Evolutionary conservation across 2,888 invertebrate species (phyloP), one percentile per base, ranked within the genome.

Genomic region (Thecocarcelia acutangulata): DNA sequence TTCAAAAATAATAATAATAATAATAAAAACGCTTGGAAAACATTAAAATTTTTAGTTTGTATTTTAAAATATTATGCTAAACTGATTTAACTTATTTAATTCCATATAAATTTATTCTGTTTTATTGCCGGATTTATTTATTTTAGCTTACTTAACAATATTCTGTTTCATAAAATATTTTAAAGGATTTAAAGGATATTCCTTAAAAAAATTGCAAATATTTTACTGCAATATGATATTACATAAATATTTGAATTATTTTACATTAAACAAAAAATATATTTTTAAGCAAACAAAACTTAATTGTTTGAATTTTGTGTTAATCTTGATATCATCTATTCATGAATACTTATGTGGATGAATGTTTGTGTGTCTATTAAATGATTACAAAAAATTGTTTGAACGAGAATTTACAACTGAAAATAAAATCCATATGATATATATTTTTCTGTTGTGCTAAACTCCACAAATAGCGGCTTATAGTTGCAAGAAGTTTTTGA

Each of bases 221-320:
- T 56, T 64, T 74, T 74, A 15, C 11, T 61, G n/a, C 15, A 15
- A 54, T 37, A 64, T 61, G 5, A 61, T 17, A 8, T 28, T 19
- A 19, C 11, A 68, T 40, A 69, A 69, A 69, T 61, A 72, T 61
- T 61, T 72, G 19, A 42, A 3, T 2, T 1, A 37, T 48, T 58
- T 40, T 21, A 1, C 15, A 50, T 17, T n/a, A n/a, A n/a, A 1
- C n/a, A 48, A 21, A 70, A 46, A 48, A 58, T n/a, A 70, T 52
- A 64, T 4, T n/a, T 17, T 15, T n/a, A 24, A 61, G n/a, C 42
- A 61, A 50, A 61, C 40, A 72, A 72, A 72, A 33, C 28, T 52
- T 72, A 72, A 44, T 72, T 72, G 28, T 61, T 61, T 19, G 44
- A 72, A 52, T 33, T 72, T 58, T 52, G 13, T 52, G 21, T 70